phyloP scores from a whole-genome alignment of 1,140 invertebrate genomes.

The Brachionus angularis region DNA sequence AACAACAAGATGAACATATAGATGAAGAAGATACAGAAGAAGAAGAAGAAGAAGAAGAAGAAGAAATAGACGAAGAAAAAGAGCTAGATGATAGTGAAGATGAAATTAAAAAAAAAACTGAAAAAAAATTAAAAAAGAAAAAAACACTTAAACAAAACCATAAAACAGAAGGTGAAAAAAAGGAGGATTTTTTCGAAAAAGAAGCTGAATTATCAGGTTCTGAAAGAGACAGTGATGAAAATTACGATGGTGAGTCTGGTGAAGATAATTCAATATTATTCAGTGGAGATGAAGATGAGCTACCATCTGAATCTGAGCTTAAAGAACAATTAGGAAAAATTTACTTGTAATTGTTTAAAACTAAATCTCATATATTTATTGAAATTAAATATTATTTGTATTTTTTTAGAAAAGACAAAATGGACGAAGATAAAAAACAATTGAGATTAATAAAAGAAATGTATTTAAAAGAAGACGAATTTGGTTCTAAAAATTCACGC shows the following conservation, averaged over 20 bases:
- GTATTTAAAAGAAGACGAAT: constrained; percentile 21
- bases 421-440: constrained; percentile 31
- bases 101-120: neutral
- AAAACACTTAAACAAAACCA: constrained; percentile 14
- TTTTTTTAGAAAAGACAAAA: constrained; percentile 33
- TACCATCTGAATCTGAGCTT: constrained; percentile 14
- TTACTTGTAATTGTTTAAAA: neutral
- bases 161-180: constrained; percentile 26
- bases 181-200: constrained; percentile 37
- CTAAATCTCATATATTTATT: neutral
- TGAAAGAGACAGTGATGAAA: constrained; percentile 21
- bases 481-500: neutral
- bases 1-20: neutral
- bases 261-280: constrained; percentile 36
- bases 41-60: constrained; percentile 30
- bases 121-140: constrained; percentile 14
- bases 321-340: constrained; percentile 32
- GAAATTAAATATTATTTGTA: neutral
- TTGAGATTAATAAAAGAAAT: constrained; percentile 38
- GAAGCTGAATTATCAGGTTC: constrained; percentile 35
- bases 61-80: constrained; percentile 16
- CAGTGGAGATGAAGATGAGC: constrained; percentile 27
- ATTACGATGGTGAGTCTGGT: constrained; percentile 14
- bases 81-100: constrained; percentile 3
- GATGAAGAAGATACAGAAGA: neutral